phyloP scores from a whole-genome alignment of 1,140 invertebrate species.

The Drosophila pandora region DNA sequence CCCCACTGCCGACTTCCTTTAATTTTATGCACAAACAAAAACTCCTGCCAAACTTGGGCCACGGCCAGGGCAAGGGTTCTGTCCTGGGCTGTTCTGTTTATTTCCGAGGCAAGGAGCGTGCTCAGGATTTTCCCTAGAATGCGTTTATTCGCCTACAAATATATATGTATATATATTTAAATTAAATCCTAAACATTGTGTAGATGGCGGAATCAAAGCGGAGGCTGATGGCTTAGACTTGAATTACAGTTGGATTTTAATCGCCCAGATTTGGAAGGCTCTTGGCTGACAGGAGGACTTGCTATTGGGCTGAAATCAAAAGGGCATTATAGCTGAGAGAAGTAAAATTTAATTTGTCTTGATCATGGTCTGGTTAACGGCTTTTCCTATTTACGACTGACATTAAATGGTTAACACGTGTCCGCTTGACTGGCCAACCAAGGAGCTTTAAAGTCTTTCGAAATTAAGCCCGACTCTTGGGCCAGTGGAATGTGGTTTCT shows the following conservation, averaged over 20 bases:
- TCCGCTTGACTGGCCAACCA: slow-evolving; percentile 6
- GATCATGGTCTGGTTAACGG: slow-evolving; percentile 28
- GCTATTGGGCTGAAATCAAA: background rate
- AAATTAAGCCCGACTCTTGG: background rate
- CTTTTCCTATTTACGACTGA: slow-evolving; percentile 34
- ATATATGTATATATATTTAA: slow-evolving; percentile 50
- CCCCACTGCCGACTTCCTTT: slow-evolving; percentile 46
- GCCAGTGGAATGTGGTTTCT: background rate
- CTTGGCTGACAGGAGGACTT: slow-evolving; percentile 2
- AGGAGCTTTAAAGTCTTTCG: slow-evolving; percentile 4
- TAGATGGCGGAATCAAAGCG: slow-evolving; percentile 37
- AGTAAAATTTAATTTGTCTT: slow-evolving; percentile 38
- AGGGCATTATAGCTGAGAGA: slow-evolving; percentile 4
- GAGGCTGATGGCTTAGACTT: slow-evolving; percentile 10
- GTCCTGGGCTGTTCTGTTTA: slow-evolving; percentile 34
- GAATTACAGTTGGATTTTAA: slow-evolving; percentile 45
- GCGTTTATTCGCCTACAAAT: slow-evolving; percentile 19
- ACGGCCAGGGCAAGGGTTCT: slow-evolving; percentile 13
- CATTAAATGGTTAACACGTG: slow-evolving; percentile 54
- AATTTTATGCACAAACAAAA: slow-evolving; percentile 80
- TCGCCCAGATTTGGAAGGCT: slow-evolving; percentile 41
- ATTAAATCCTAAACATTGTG: slow-evolving; percentile 70
- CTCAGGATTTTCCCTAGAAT: slow-evolving; percentile 36
- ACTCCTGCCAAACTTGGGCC: slow-evolving; percentile 49
- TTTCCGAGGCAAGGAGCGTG: slow-evolving; percentile 39